A percentile compares a stretch with the other conserved stretches of the same genome.
phyloP scores from a whole-genome alignment of 2,113 vertebrate species.

The Dasyprocta punctata region DNA sequence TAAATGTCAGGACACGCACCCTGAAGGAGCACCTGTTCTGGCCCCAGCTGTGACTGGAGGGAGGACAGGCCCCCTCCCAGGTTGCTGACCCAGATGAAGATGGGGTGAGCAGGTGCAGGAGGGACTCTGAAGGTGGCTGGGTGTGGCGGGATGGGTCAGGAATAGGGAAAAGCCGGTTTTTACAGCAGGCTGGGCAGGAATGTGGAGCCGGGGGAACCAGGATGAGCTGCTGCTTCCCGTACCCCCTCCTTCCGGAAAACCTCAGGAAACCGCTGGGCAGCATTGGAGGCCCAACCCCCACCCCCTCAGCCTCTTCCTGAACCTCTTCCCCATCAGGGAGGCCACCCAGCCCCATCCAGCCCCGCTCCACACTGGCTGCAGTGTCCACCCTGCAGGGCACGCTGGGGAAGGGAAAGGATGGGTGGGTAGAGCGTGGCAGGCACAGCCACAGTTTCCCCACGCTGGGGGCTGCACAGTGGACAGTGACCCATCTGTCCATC shows the following conservation, averaged over 20 bases:
- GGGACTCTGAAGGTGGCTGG: background rate
- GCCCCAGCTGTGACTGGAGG: background rate
- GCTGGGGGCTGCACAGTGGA: background rate
- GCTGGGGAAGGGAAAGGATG: background rate
- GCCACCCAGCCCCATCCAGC: no score
- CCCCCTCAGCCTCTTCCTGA: background rate
- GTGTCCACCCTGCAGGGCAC: background rate
- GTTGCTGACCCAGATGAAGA: background rate
- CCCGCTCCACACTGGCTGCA: background rate
- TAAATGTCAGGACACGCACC: background rate
- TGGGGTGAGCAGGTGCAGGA: background rate
- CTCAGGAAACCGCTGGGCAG: constrained; percentile 37
- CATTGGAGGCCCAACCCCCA: background rate
- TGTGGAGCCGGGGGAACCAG: background rate
- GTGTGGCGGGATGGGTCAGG: background rate
- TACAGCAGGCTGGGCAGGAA: background rate
- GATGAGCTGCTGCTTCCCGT: background rate
- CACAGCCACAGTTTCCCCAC: background rate
- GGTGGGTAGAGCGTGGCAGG: background rate
- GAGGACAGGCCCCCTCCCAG: background rate
- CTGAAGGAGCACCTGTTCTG: background rate
- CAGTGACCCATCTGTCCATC: background rate
- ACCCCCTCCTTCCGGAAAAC: background rate
- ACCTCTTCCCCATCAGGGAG: background rate
- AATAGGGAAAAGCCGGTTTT: background rate